phyloP scores from a whole-genome alignment of 2,888 invertebrate genomes.

The Idaea aversata region DNA sequence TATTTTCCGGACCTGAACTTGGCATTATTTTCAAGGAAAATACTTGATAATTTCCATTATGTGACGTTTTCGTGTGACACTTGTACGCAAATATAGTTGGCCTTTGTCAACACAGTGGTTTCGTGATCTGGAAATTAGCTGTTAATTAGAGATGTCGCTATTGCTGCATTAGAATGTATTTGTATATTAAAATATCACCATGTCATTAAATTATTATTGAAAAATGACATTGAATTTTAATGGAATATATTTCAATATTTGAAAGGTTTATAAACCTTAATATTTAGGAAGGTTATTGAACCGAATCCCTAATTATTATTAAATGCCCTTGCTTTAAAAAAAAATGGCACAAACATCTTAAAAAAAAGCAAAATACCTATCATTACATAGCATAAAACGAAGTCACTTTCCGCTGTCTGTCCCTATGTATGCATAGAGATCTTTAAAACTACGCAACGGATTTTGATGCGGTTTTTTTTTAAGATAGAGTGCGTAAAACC shows the following conservation, averaged over 20 bases:
- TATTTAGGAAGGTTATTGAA: background rate
- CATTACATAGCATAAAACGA: too few relatives aligned
- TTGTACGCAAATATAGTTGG: conserved; percentile 41
- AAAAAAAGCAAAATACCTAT: too few relatives aligned
- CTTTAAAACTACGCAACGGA: too few relatives aligned
- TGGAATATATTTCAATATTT: conserved; percentile 1
- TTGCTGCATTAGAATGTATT: conserved; percentile 19
- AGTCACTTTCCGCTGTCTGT: too few relatives aligned
- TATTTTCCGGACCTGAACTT: conserved; percentile 13
- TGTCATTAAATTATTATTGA: background rate
- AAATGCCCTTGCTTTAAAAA: too few relatives aligned
- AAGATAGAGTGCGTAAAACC: too few relatives aligned
- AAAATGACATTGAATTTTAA: background rate
- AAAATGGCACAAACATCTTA: too few relatives aligned
- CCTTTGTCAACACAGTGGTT: conserved; percentile 32
- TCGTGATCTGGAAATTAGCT: conserved; percentile 64
- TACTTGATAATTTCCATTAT: conserved; percentile 16
- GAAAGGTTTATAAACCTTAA: background rate
- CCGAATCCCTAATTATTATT: background rate
- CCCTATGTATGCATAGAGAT: too few relatives aligned
- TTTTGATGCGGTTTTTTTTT: too few relatives aligned
- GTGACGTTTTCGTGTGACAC: conserved; percentile 36
- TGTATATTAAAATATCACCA: conserved; percentile 4
- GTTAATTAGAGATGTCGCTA: conserved; percentile 56
- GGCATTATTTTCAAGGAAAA: conserved; percentile 26